These are phyloP conservation scores for Hormaphis cornu DNA, from an alignment of 1,140 invertebrate genomes.

Conservation along the genomic window DNA sequence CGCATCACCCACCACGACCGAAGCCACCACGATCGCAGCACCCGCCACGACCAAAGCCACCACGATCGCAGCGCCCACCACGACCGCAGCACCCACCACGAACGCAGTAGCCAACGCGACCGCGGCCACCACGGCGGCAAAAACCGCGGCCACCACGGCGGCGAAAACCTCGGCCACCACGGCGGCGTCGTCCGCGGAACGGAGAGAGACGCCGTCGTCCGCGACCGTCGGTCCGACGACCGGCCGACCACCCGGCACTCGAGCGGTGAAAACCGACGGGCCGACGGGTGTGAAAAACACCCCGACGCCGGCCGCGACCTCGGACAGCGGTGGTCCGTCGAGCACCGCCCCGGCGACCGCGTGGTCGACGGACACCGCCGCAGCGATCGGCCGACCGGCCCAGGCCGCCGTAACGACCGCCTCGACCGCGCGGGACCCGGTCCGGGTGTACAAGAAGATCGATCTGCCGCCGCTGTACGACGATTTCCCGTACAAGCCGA, in stretches of 20 bases:
- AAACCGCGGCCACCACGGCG: conserved; percentile 20
- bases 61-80: background rate
- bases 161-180: conserved; percentile 12
- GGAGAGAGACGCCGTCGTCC: conserved; percentile 2
- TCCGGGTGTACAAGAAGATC: conserved; percentile 2
- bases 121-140: conserved; percentile 47
- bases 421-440: conserved; percentile 1
- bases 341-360: conserved; percentile 31
- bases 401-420: conserved; percentile 8
- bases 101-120: background rate
- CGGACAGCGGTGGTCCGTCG: conserved; percentile 24
- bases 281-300: too few relatives aligned
- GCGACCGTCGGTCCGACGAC: conserved; percentile 34
- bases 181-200: conserved; percentile 33
- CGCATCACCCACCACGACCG: background rate
- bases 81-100: background rate
- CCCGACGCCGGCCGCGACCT: background rate
- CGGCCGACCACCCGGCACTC: background rate
- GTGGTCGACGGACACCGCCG: conserved; percentile 31
- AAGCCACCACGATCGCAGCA: background rate
- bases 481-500: conserved; percentile 49
- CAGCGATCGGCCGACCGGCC: conserved; percentile 36
- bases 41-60: background rate
- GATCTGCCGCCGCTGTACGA: conserved; percentile 34
- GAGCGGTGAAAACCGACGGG: conserved; percentile 11